phyloP scores from a whole-genome alignment of 2,797 vertebrate genomes.

The Tolypeutes matacus region DNA sequence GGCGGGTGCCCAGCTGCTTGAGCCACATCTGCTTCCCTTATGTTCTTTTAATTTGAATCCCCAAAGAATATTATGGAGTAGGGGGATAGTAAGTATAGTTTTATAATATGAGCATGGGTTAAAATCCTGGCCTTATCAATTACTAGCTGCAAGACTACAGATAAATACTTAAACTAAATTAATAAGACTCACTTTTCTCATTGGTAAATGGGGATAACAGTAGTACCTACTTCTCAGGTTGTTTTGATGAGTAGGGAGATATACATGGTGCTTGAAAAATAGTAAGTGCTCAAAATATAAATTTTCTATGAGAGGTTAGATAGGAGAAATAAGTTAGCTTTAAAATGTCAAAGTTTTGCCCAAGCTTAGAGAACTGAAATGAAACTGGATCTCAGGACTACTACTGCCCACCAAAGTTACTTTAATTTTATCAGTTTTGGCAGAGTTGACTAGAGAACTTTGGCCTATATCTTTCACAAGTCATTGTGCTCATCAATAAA shows the following conservation, averaged over 20 bases:
- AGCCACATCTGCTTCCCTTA: too few relatives aligned
- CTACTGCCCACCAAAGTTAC: not conserved
- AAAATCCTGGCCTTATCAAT: not conserved
- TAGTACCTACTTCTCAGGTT: not conserved
- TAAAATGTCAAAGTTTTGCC: not conserved
- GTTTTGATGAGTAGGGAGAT: not conserved
- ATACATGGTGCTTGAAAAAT: not conserved
- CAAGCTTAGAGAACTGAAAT: not conserved
- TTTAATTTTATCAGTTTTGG: not conserved
- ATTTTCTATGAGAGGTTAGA: not conserved
- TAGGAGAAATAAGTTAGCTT: not conserved
- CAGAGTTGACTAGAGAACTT: constrained; percentile 42
- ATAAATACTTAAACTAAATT: not conserved
- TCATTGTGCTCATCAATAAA: not conserved
- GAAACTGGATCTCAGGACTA: not conserved
- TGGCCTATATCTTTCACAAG: not conserved
- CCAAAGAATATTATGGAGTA: not conserved
- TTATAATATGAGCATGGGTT: not conserved
- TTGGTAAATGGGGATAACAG: not conserved
- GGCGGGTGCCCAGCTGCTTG: too few relatives aligned
- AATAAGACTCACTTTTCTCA: not conserved
- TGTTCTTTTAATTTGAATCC: not conserved
- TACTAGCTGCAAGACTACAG: not conserved
- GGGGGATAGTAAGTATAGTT: not conserved
- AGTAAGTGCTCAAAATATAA: not conserved